A percentile compares a stretch with the other conserved stretches of the same genome.
Evolutionary conservation across 2,888 invertebrate species (phyloP).

Genomic region (Calameuta pallipes): DNA sequence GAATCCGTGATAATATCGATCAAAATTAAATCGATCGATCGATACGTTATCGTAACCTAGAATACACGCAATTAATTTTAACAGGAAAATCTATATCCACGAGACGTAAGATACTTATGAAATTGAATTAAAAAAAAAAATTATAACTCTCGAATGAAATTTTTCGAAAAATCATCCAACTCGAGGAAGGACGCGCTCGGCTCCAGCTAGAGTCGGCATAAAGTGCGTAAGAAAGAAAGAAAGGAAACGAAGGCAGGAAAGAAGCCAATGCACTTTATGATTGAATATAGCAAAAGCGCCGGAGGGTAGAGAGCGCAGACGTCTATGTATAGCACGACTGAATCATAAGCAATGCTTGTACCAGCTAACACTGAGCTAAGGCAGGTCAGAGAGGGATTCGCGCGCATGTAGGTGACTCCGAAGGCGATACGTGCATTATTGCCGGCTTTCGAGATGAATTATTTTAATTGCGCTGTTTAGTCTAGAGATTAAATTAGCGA

Average conservation of each 20-base stretch:
- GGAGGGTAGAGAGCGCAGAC: conserved; percentile 34
- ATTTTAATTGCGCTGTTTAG: conserved; percentile 46
- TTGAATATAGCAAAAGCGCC: conserved; percentile 43
- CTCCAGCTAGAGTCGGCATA: not conserved
- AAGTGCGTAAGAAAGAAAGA: not conserved
- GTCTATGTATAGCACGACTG: conserved; percentile 48
- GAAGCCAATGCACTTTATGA: conserved; percentile 54
- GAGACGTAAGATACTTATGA: not conserved
- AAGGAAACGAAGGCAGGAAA: conserved; percentile 11
- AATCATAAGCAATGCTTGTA: conserved; percentile 37
- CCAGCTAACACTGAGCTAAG: not conserved
- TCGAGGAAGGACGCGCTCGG: too few species aligned
- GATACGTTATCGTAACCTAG: not conserved
- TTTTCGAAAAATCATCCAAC: not conserved
- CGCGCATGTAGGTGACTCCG: not conserved
- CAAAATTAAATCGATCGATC: not conserved
- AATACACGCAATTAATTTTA: not conserved
- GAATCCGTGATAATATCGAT: not conserved
- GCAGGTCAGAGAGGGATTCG: not conserved
- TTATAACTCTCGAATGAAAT: not conserved
- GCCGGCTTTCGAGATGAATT: conserved; percentile 37
- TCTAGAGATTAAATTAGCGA: conserved; percentile 21
- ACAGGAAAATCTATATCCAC: not conserved
- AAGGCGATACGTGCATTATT: not conserved
- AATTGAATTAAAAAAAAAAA: too few species aligned